Conservation (phyloP, 2,113 vertebrate genomes). For the Oceanites oceanicus region DNA sequence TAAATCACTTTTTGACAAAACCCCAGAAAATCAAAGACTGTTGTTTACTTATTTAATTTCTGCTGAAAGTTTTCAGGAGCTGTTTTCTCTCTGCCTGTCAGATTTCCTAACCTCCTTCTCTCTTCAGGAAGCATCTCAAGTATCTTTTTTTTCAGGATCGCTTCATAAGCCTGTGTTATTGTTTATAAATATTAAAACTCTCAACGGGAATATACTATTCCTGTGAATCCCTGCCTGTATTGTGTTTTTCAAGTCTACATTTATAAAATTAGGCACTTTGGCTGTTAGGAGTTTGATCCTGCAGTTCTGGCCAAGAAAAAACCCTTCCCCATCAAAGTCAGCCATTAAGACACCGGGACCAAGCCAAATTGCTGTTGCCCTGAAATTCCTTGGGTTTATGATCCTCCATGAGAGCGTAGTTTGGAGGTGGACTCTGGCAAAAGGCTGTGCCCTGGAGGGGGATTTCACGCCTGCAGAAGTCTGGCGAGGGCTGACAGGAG, state of each 20-base stretch:
- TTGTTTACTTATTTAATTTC: slow-evolving; percentile 12
- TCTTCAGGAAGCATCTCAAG: neutral
- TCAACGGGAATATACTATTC: neutral
- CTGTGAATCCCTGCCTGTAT: neutral
- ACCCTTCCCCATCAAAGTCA: neutral
- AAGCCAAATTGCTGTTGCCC: neutral
- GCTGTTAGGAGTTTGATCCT: neutral
- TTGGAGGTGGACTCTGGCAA: neutral
- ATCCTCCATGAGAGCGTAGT: neutral
- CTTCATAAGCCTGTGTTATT: neutral
- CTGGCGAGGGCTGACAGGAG: neutral
- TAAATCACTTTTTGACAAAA: neutral
- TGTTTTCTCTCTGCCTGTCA: slow-evolving; percentile 20
- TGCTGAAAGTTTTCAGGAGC: slow-evolving; percentile 3
- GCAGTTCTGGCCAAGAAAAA: neutral
- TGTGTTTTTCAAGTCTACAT: neutral
- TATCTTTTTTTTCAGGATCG: neutral
- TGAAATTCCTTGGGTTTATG: neutral
- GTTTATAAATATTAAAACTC: neutral
- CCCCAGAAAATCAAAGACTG: neutral
- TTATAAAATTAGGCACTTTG: neutral
- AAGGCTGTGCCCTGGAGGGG: neutral
- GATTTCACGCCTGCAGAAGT: neutral
- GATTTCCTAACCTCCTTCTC: neutral
- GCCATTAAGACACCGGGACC: neutral